Base-by-base conservation (phyloP, 1,140 invertebrate species). In the Hylaeus volcanicus region DNA sequence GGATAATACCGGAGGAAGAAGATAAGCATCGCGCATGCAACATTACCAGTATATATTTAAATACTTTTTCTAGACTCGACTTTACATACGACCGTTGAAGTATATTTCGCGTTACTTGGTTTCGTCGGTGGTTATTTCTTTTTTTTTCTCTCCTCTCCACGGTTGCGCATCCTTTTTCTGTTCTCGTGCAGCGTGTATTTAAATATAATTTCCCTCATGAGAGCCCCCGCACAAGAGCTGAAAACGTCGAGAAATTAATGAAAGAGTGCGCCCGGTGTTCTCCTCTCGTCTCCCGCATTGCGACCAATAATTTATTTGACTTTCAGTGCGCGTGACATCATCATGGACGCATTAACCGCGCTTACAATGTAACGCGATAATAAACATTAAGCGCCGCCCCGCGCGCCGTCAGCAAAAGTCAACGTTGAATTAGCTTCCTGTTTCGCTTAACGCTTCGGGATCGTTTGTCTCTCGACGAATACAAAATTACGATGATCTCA, bases 251-350 rank as follows among this genome's bases (percentile, higher is more conserved):
- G 72, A 79, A 79, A 74, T 79, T 79, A 74, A 79, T 79, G 77
- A 79, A 79, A 79, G 77, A 79, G 70, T 51, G 26, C 39, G 12
- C 48, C 12, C 4, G n/a, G 15, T 51, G 14, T 53, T 15, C 5
- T 39, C 37, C 1, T 45, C 39, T 37, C 48, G 48, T 55, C 63
- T 37, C 45, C n/a, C 51, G 12, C 76, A 9, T 65, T n/a, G 14
- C 69, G 51, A 39, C 77, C 77, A 74, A 79, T 74, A 73, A 79
- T 79, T 79, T 79, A 79, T 79, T 79, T 79, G 77, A 79, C 77
- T 79, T 79, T 74, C 77, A 73, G 77, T 74, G 77, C 48, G 51
- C 77, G 77, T 79, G 77, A 79, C 77, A 79, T 79, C 77, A 79
- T 79, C 77, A 73, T 56, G 70, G 51, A 56, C 77, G 77, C 77